These are phyloP conservation scores for Coecobrya sp. DNA, from an alignment of 2,888 invertebrate species.

Conservation along the genomic window DNA sequence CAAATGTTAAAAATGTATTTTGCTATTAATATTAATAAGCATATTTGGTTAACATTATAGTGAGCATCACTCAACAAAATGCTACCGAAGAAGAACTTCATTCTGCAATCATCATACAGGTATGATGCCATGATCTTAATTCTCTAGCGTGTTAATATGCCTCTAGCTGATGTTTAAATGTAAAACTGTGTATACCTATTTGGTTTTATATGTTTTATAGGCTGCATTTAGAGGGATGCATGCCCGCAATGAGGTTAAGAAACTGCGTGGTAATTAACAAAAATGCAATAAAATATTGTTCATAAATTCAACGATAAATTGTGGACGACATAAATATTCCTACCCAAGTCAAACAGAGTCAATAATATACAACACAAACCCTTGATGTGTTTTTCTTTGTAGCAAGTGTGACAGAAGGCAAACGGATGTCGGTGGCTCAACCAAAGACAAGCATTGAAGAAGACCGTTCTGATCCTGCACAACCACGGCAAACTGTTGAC, in stretches of 20 bases:
- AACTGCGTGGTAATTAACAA: constrained; percentile 55
- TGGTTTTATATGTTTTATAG: constrained; percentile 34
- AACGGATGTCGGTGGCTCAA: background rate
- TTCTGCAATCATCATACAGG: constrained; percentile 47
- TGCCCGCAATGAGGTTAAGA: constrained; percentile 73
- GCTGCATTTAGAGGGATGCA: constrained; percentile 80
- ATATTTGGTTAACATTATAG: background rate
- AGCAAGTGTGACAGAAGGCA: background rate
- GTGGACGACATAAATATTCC: too few relatives aligned
- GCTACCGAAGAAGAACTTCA: constrained; percentile 34
- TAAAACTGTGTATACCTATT: background rate
- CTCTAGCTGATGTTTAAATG: background rate
- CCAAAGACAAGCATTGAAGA: background rate
- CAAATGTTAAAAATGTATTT: too few relatives aligned
- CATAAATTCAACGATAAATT: too few relatives aligned
- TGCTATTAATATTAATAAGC: background rate
- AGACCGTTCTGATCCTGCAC: background rate
- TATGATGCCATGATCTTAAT: background rate
- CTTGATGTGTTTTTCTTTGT: background rate
- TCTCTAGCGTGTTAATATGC: background rate
- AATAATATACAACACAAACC: too few relatives aligned
- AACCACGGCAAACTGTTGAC: background rate
- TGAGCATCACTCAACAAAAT: background rate
- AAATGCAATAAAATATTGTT: too few relatives aligned
- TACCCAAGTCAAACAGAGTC: too few relatives aligned